Base-by-base conservation (phyloP, 1,140 invertebrate species). In the Magallana angulata region DNA sequence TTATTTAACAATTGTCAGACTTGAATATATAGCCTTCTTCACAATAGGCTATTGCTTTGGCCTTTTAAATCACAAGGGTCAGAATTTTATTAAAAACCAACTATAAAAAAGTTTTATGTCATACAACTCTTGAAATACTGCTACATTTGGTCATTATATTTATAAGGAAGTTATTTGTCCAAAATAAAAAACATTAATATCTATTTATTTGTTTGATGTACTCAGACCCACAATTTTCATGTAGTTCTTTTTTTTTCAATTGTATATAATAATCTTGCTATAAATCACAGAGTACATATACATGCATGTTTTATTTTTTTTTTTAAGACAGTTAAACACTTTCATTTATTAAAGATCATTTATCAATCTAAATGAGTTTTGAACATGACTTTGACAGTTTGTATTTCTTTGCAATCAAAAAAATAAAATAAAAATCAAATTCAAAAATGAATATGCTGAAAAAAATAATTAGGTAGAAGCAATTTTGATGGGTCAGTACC, bases 351-450 rank as follows among this genome's bases (percentile, higher is more conserved):
- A 60, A 60, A 60, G 59, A 4, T 60, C 59, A 60, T 60, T 60
- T 60, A 60, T 60, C 59, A 60, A 60, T 60, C 59, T 60, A 60
- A 60, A 60, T 60, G 59, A 60, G 59, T 60, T 60, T 60, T 60
- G 59, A 60, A 60, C 59, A 60, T 60, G 59, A 60, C 59, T 60
- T 60, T 60, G 59, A 60, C 59, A 60, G 59, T 60, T 60, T 60
- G 59, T 60, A 60, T 60, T 60, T 60, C 59, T 60, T 4, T 60
- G 59, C 59, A 60, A 60, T 60, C 59, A 60, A 60, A 60, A 60
- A 60, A 60, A 24, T 24, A 60, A 36, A 36, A 36, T 3, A 60
- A 60, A 60, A 60, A 60, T 60, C 59, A 60, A 60, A 60, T 60
- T 60, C 59, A 60, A 60, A 60, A 60, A 60, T 60, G 59, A 60